Evolutionary conservation across 2,888 invertebrate species (phyloP), one percentile per base, ranked within the genome.

Genomic region (Synergus itoensis): DNA sequence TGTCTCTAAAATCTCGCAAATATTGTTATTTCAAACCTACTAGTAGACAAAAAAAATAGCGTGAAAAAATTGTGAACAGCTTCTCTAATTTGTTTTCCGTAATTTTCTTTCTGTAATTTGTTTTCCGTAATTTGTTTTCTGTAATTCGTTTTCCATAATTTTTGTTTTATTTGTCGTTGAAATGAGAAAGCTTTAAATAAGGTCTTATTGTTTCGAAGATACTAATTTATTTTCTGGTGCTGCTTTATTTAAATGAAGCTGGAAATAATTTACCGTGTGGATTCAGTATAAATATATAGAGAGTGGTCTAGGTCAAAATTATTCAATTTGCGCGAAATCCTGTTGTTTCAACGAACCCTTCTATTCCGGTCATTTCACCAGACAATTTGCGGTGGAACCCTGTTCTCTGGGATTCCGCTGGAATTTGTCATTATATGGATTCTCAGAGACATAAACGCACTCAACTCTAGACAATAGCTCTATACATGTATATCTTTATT

Each of bases 281-380:
- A 73, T 73, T 53, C 28, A 73, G 73, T 8, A 21, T 60, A 11
- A 21, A 11, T 36, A 12, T 53, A 73, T 53, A 40, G 11, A 36
- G 18, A 36, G 18, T 60, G 12, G 36, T 53, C 28, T 5, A n/a
- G 36, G 36, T 5, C n/a, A 73, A 45, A 73, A 40, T 73, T 53
- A 73, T 73, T 53, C 73, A 73, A 73, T 73, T 53, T 36, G n/a
- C 16, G 11, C 53, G 28, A 36, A 73, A 73, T 73, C 36, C 36
- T 53, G 73, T 73, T 53, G n/a, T 53, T 53, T 53, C 45, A 73
- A 53, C 36, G 14, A 73, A 73, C 16, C 16, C 73, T 69, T 69
- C 69, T 53, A 28, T 73, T 36, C 36, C 53, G 11, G 36, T 53
- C 4, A 16, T 36, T 53, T 53, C 36, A 73, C 11, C 21, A 73